Base-by-base conservation (phyloP, 2,797 vertebrate species). In the Protosalanx chinensis region DNA sequence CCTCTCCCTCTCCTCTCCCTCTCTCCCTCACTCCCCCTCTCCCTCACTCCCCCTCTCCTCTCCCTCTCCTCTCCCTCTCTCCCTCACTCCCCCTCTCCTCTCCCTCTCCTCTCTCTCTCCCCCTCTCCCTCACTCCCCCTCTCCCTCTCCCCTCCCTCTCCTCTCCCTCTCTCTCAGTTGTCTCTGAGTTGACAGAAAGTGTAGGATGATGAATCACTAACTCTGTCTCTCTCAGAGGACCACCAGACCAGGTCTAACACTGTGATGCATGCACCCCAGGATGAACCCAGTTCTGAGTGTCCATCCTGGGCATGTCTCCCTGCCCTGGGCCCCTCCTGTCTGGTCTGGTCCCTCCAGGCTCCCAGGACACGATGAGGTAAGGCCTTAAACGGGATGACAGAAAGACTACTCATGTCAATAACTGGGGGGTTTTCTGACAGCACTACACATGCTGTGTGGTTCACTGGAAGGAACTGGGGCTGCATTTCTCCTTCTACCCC, bases 201-300 rank as follows among this genome's bases (percentile, higher is more conserved):
- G 61, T 20, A 66, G 71, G 76, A 79, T 79, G 78, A 87, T 80
- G 79, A 84, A 85, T 78, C 64, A 75, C 64, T 3, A 76, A 84
- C 72, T 81, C 37, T 41, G 84, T 41, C 37, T 87, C 84, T 84
- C 32, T 0, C 20, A 76, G 74, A 59, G 69, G 82, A 71, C 81
- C 76, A 71, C 68, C 67, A 63, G 76, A 81, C 68, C 18, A 30
- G 30, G 5, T 73, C 67, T 76, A 78, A 64, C 72, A 71, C 67
- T 12, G 72, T 46, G 67, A 41, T 60, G 71, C 76, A 23, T 35
- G 74, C 79, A 72, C 76, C 72, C 82, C 62, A 71, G 72, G 58
- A 62, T 4, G 4, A 18, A 13, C 16, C 51, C 51, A 53, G 51
- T 46, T 61, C 71, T 56, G 20, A 58, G 71, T 67, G 73, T 79